Evolutionary conservation across 2,797 vertebrate species (phyloP), one percentile per base, ranked within the genome.

Genomic region (Spinibarbus caldwelli): DNA sequence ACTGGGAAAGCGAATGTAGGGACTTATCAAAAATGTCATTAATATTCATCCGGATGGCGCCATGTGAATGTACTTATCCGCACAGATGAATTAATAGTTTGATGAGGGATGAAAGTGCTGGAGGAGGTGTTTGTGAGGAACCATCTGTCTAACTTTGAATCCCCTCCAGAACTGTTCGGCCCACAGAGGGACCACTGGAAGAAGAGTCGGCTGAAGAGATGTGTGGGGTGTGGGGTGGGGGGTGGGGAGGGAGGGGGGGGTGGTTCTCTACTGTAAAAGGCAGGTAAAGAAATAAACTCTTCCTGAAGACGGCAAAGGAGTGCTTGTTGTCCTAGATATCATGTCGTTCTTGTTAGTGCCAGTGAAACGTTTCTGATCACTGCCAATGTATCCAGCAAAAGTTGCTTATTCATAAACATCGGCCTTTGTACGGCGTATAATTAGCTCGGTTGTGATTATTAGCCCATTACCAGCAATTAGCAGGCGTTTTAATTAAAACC

Each of bases 21-120:
- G 95, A 96, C 95, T 97, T 96, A 97, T 96, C 96, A 97, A 97
- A 97, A 97, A 97, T 95, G 95, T 96, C 96, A 97, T 98, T 97
- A 97, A 97, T 97, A 98, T 98, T 98, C 96, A 97, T 97, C 95
- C 95, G 93, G 92, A 93, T 95, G 95, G 88, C 49, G 86, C 95
- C 94, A 94, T 92, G 90, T 95, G 95, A 96, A 96, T 86, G 91
- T 96, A 96, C 94, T 95, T 95, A 96, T 96, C 95, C 94, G 95
- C 96, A 96, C 95, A 96, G 96, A 96, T 96, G 96, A 97, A 97
- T 97, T 97, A 97, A 97, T 96, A 96, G 96, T 94, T 96, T 96
- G 96, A 96, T 96, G 94, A 95, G 95, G 97, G 96, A 97, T 97
- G 96, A 97, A 97, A 97, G 96, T 95, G 95, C 96, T 96, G 90